These are phyloP conservation scores for Cataglyphis cursor DNA, from an alignment of 2,888 invertebrate species.

Conservation along the genomic window DNA sequence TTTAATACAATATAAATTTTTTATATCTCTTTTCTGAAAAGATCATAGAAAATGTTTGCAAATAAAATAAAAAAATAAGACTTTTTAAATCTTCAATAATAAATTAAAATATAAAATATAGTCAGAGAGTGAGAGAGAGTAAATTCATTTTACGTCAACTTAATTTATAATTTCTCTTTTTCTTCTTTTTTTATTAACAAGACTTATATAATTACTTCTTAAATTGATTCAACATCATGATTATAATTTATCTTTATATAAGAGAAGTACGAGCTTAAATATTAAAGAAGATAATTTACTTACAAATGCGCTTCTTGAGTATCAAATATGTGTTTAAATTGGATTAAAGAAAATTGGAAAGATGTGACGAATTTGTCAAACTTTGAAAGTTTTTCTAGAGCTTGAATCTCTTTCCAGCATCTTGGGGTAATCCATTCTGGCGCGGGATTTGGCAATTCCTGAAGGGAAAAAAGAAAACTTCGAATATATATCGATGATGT, in stretches of 20 bases:
- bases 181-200: neutral
- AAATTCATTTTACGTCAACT: neutral
- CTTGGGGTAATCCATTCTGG: conserved; percentile 93
- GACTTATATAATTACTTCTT: neutral
- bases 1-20: neutral
- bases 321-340: conserved; percentile 91
- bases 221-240: neutral
- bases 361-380: conserved; percentile 90
- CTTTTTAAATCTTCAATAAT: neutral
- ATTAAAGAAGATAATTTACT: conserved; percentile 54
- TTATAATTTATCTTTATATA: neutral
- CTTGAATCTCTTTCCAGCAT: conserved; percentile 94
- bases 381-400: conserved; percentile 90
- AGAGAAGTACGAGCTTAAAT: neutral
- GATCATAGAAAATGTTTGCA: neutral
- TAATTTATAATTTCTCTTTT: neutral
- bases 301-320: conserved; percentile 90
- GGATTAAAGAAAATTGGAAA: conserved; percentile 88
- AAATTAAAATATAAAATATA: neutral
- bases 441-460: conserved; percentile 91
- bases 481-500: neutral
- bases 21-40: neutral
- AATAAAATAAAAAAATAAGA: neutral
- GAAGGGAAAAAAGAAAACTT: neutral
- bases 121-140: neutral